Base-by-base conservation (phyloP, 1,140 invertebrate species). In the Planococcus citri region DNA sequence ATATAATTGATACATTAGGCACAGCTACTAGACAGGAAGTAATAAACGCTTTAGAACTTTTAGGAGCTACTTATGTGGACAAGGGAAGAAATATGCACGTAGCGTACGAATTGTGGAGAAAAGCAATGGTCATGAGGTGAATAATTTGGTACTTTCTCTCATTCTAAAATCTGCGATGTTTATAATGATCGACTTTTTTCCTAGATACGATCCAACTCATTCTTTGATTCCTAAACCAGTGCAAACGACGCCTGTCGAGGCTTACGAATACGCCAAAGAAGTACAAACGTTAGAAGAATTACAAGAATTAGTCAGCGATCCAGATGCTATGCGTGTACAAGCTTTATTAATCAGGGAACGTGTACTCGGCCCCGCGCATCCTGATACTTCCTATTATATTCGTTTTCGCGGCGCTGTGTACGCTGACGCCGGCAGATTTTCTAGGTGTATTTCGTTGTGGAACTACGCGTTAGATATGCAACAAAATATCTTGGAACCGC, bases 401-500 rank as follows among this genome's bases (percentile, higher is more conserved):
- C 84, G 94, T 22, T 74, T 68, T 68, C 80, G 94, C 76, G 95
- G 95, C 27, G 94, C 94, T 0, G 88, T 95, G 58, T 98, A 96
- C 80, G 95, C 95, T 20, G 94, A 95, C 79, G 88, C 91, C 70
- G 94, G 94, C 10, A 90, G 94, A 76, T 97, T 96, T 80, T 84
- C 87, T 73, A 85, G 93, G 68, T 97, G 94, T 78, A 91, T 96
- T 71, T 86, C 90, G 75, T 82, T 97, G 29, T 97, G 95, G 94
- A 93, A 92, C 79, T 95, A 97, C 79, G 94, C 94, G n/a, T 80
- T 98, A 10, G 92, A 96, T 77, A 95, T 96, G 88, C 94, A 97
- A 79, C 92, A 95, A 77, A 87, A 86, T 71, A 92, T 94, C 79
- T 82, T 96, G 68, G 92, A 94, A 74, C 89, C 93, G n/a, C 82